Conservation (phyloP, 2,888 invertebrate genomes). For the Megastigmus dorsalis region DNA sequence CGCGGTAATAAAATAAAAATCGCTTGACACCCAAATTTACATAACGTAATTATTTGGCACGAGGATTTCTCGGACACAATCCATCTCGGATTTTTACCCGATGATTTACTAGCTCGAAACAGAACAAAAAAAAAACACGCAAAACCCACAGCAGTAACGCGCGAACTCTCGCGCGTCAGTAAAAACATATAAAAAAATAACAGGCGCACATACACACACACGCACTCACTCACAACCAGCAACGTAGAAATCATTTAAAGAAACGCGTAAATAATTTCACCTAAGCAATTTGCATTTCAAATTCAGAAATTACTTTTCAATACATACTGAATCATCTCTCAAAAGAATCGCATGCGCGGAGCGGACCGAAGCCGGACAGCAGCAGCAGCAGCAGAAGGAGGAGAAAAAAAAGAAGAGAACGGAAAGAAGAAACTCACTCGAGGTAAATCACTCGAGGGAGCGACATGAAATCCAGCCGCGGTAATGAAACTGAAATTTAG, state of each 20-base stretch:
- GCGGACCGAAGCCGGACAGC: too few species aligned
- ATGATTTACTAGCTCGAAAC: slow-evolving; percentile 47
- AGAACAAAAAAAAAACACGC: too few species aligned
- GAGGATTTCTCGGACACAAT: slow-evolving; percentile 43
- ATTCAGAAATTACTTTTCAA: slow-evolving; percentile 52
- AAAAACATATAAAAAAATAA: slow-evolving; percentile 7
- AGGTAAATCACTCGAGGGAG: slow-evolving; percentile 47
- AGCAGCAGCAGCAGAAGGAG: neutral
- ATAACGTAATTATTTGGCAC: slow-evolving; percentile 59
- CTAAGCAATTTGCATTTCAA: slow-evolving; percentile 54
- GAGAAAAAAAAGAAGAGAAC: neutral
- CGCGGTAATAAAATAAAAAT: slow-evolving; percentile 30
- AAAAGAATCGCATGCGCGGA: too few species aligned
- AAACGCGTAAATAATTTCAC: slow-evolving; percentile 51
- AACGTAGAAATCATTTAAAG: slow-evolving; percentile 46
- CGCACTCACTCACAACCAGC: too few species aligned
- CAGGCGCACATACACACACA: too few species aligned
- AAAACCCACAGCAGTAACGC: too few species aligned
- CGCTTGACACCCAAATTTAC: slow-evolving; percentile 23
- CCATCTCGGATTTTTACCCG: slow-evolving; percentile 51
- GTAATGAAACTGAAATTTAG: slow-evolving; percentile 56
- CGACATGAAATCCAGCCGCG: slow-evolving; percentile 43
- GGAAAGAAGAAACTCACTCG: slow-evolving; percentile 10
- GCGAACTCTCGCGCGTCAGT: too few species aligned
- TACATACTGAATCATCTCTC: slow-evolving; percentile 36